phyloP scores from a whole-genome alignment of 2,113 vertebrate species.

The Nansenia antarctica region DNA sequence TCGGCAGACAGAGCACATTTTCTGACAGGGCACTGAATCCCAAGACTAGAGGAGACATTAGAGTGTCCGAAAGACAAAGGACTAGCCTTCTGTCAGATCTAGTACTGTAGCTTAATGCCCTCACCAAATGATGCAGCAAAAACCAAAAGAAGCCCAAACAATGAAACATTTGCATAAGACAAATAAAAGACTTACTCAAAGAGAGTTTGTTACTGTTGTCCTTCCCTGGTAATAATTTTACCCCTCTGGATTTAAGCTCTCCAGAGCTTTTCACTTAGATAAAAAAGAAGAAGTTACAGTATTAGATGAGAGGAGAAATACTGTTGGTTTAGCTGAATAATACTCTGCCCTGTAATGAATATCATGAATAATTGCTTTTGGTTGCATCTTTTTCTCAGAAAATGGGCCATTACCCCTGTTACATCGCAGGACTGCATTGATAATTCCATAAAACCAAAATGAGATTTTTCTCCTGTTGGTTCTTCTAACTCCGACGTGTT shows the following conservation, averaged over 20 bases:
- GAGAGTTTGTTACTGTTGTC: slow-evolving; percentile 99
- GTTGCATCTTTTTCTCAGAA: slow-evolving; percentile 20
- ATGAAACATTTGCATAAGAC: slow-evolving; percentile 58
- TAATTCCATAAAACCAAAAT: slow-evolving; percentile 24
- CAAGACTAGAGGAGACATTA: slow-evolving; percentile 19
- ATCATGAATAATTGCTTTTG: slow-evolving; percentile 23
- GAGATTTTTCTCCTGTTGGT: slow-evolving; percentile 18
- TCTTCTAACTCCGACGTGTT: slow-evolving; percentile 26
- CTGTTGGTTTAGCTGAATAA: slow-evolving; percentile 48
- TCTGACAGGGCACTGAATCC: slow-evolving; percentile 36
- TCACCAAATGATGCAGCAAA: slow-evolving; percentile 53
- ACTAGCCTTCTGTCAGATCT: slow-evolving; percentile 64
- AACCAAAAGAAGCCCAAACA: slow-evolving; percentile 41
- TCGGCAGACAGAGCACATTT: slow-evolving; percentile 22
- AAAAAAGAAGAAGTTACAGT: slow-evolving; percentile 62
- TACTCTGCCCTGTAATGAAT: not conserved
- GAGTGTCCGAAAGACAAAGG: slow-evolving; percentile 56
- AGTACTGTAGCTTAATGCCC: slow-evolving; percentile 61
- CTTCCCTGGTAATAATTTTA: slow-evolving; percentile 99
- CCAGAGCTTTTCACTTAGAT: slow-evolving; percentile 94
- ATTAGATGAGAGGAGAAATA: slow-evolving; percentile 68
- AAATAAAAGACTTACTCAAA: slow-evolving; percentile 90
- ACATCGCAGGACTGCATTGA: slow-evolving; percentile 16
- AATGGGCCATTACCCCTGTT: slow-evolving; percentile 11
- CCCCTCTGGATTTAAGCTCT: slow-evolving; percentile 99